Percentiles rank a stretch among this genome's conserved stretches.
These are phyloP conservation scores for Ophraella communa DNA, from an alignment of 2,888 invertebrate species.

Conservation along the genomic window DNA sequence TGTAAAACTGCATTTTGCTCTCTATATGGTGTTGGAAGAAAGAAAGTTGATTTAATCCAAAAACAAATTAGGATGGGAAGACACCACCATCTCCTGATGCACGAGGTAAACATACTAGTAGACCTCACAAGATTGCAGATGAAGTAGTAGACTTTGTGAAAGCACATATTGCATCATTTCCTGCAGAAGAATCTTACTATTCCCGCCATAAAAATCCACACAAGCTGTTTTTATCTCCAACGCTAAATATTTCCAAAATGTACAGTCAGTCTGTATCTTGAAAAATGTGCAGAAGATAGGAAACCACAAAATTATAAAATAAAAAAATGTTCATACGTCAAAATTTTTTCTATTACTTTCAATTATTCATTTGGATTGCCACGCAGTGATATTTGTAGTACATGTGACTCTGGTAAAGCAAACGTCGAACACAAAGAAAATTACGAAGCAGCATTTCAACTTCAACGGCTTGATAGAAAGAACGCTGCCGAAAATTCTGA, in stretches of 20 bases:
- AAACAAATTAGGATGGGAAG: not conserved
- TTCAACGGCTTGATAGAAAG: too few relatives aligned
- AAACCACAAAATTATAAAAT: not conserved
- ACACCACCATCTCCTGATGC: not conserved
- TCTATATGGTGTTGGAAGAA: not conserved
- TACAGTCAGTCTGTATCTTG: not conserved
- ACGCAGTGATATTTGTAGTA: too few relatives aligned
- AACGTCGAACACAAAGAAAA: too few relatives aligned
- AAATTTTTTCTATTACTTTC: not conserved
- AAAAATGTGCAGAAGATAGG: not conserved
- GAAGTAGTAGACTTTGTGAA: not conserved
- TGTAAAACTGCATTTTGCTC: slow-evolving; percentile 1
- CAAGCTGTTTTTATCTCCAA: not conserved
- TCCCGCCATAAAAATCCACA: not conserved
- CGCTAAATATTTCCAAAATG: not conserved
- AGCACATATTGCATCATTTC: not conserved
- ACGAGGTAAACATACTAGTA: not conserved
- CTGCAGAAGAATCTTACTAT: not conserved
- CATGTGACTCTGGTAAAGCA: too few relatives aligned
- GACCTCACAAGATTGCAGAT: not conserved
- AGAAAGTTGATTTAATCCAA: not conserved
- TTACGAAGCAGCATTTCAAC: too few relatives aligned
- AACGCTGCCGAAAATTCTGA: not conserved
- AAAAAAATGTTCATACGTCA: not conserved
- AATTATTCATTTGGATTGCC: not conserved